phyloP scores from a whole-genome alignment of 1,140 invertebrate species.

The Pseudomyrmex flavicornis region DNA sequence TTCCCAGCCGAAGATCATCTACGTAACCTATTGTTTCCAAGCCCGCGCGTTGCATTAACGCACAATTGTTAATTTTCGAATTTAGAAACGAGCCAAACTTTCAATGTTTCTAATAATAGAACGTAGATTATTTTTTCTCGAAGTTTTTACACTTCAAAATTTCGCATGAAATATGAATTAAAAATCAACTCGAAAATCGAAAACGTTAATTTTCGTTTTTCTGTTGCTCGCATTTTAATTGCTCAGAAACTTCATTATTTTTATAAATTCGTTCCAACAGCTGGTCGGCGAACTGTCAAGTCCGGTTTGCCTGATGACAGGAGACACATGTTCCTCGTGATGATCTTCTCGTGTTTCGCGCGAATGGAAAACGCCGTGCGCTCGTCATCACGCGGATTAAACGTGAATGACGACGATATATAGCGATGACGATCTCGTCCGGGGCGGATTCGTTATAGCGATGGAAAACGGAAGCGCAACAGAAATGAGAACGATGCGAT shows the following conservation, averaged over 20 bases:
- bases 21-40: slow-evolving; percentile 39
- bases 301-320: slow-evolving; percentile 2
- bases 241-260: background rate
- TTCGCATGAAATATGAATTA: no score
- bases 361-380: background rate
- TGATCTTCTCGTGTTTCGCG: slow-evolving; percentile 16
- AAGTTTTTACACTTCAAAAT: background rate
- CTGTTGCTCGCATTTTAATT: no score
- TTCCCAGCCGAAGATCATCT: background rate
- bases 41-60: slow-evolving; percentile 26
- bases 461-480: slow-evolving; percentile 17
- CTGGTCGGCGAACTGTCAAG: background rate
- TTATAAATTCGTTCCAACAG: background rate
- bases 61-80: slow-evolving; percentile 7
- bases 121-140: slow-evolving; percentile 5
- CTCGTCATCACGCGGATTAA: slow-evolving; percentile 32
- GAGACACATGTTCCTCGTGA: slow-evolving; percentile 38
- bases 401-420: slow-evolving; percentile 7
- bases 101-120: background rate
- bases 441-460: slow-evolving; percentile 28
- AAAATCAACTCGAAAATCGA: background rate
- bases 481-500: slow-evolving; percentile 29
- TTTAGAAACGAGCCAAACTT: slow-evolving; percentile 19
- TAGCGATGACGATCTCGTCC: slow-evolving; percentile 6
- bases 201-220: no score